Evolutionary conservation across 1,140 invertebrate genomes (phyloP), one percentile per base, ranked within the genome.

Genomic region (Vollenhovia emeryi): DNA sequence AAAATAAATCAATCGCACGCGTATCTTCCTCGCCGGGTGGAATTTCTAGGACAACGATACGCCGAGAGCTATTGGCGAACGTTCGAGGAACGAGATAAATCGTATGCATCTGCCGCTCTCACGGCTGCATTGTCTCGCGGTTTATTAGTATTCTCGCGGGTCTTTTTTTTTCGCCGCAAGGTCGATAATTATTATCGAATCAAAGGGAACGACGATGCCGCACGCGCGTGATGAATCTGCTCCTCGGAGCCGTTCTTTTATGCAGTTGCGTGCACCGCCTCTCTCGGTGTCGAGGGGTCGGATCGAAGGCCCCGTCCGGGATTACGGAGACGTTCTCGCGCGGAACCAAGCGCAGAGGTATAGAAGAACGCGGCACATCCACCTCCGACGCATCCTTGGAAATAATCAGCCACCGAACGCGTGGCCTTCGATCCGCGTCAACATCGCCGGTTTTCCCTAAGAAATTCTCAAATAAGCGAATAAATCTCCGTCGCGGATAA

Each of bases 171-270:
- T 82, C 59, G 33, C 62, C 68, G 8, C 59, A 69, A 79, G 84
- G 73, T 50, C 73, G 73, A 89, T 89, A 89, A 89, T 89, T 86
- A 89, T 89, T 86, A 84, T 84, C 59, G 69, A 87, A 89, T 87
- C 79, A 87, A 79, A 89, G 74, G 50, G 68, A 43, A 76, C 60
- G 84, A 62, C 71, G 87, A 45, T 64, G 74, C 40, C 64, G 73
- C 24, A 45, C 24, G 73, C 15, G 52, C 52, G n/a, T 52, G 60
- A 75, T 57, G 86, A 74, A 52, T 55, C 13, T 45, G 8, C 24
- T 48, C 50, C 30, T 43, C 40, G 13, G 13, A 13, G 30, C 21
- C 30, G 8, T 24, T 68, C 50, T 87, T 88, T 85, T 45, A 50
- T 66, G 68, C 52, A 75, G 30, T 52, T 69, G 59, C 60, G 50